Evolutionary conservation across 2,113 vertebrate species (phyloP).

Genomic region (Actinemys pallida): DNA sequence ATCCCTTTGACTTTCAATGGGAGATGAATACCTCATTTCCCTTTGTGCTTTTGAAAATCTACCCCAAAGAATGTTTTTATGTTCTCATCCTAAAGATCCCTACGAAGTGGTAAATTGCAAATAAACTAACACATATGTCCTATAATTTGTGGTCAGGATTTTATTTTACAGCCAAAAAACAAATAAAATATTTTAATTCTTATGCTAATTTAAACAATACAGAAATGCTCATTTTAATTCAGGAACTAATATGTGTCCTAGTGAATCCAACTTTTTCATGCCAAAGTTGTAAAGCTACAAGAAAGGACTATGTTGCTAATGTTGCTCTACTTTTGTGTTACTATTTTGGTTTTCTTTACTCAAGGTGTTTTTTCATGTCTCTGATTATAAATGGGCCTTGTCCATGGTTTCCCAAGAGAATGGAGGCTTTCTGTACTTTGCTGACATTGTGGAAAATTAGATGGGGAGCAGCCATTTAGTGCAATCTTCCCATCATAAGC

Average conservation of each 20-base stretch:
- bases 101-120: not conserved
- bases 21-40: not conserved
- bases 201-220: not conserved
- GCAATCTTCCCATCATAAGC: not conserved
- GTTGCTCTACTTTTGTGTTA: conserved; percentile 53
- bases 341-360: conserved; percentile 69
- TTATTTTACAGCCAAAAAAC: not conserved
- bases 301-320: not conserved
- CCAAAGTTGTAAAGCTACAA: not conserved
- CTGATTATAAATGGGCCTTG: conserved; percentile 58
- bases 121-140: not conserved
- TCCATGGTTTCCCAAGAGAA: conserved; percentile 41
- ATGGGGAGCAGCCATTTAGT: not conserved
- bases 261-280: not conserved
- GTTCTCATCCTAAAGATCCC: not conserved
- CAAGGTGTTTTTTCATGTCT: conserved; percentile 64
- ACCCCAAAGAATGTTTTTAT: not conserved
- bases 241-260: conserved; percentile 1
- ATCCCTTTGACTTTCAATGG: not conserved
- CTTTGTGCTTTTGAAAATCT: not conserved
- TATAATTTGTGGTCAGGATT: not conserved
- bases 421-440: conserved; percentile 55
- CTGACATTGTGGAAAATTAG: conserved; percentile 46
- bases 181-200: not conserved
- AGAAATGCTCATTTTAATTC: not conserved